Evolutionary conservation across 2,113 vertebrate species (phyloP).

Genomic region (Podilymbus podiceps): DNA sequence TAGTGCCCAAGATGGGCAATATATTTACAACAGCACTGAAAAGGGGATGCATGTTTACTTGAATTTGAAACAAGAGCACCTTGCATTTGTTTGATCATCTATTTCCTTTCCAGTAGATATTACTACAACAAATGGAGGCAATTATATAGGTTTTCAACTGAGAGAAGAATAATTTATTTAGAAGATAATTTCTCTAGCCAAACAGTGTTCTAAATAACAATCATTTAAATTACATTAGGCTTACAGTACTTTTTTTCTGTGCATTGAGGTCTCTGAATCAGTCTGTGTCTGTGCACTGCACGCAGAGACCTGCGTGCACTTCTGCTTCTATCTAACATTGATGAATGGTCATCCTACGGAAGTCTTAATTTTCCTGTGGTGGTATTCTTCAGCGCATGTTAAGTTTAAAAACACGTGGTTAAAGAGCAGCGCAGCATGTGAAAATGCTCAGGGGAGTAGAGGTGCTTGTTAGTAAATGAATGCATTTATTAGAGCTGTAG

Average conservation of each 20-base stretch:
- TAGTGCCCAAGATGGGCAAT: neutral
- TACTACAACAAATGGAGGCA: conserved; percentile 28
- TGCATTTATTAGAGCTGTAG: conserved; percentile 29
- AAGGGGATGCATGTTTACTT: neutral
- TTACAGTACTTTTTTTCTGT: neutral
- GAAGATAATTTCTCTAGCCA: conserved; percentile 48
- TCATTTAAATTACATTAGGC: conserved; percentile 44
- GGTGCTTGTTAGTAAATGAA: conserved; percentile 52
- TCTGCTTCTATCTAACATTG: conserved; percentile 53
- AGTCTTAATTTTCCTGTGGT: conserved; percentile 62
- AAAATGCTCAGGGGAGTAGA: neutral
- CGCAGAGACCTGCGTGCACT: neutral
- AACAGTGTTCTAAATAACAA: conserved; percentile 44
- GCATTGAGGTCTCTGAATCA: conserved; percentile 9
- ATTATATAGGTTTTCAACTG: conserved; percentile 40
- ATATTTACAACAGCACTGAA: neutral
- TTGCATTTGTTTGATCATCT: conserved; percentile 43
- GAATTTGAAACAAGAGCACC: neutral
- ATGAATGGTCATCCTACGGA: conserved; percentile 50
- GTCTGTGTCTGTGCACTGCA: neutral
- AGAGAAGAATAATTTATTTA: conserved; percentile 54
- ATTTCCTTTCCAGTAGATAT: conserved; percentile 21
- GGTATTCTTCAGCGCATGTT: conserved; percentile 9
- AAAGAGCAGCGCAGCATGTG: neutral
- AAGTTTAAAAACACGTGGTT: conserved; percentile 6